Base-by-base conservation (phyloP, 2,113 vertebrate genomes). In the Myrmecophaga tridactyla region DNA sequence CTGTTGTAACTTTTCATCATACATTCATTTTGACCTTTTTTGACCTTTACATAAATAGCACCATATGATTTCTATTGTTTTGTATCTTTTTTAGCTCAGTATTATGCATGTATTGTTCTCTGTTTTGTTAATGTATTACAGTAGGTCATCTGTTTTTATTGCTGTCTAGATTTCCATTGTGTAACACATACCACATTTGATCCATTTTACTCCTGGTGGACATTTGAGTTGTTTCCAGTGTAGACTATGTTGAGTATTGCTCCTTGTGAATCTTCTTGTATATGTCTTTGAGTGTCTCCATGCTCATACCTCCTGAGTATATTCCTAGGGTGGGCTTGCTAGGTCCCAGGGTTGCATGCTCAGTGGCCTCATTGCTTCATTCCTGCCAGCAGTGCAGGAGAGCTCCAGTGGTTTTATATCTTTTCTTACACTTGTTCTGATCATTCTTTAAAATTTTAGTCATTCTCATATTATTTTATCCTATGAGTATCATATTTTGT, bases 321-420 rank as follows among this genome's bases (percentile, higher is more conserved):
- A 25, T 41, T 62, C 29, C 14, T 46, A 6, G 3, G 10, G 34
- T 67, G 31, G 27, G 6, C 14, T 73, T 56, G 25, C 75, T 83
- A 75, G 65, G 17, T 56, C n/a, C 1, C 4, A 11, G 53, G 43
- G 25, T 25, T 18, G 6, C 29, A 9, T 29, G 3, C 27, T 6
- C 18, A 51, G 7, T 6, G 25, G 43, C 58, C 25, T 39, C 9
- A 1, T 11, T 8, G 27, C 70, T 2, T 3, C 41, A 23, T 20
- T 25, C 29, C 18, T 43, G n/a, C 53, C 18, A 17, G 21, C 7
- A 17, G 15, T 27, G 12, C 6, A 4, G 4, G 13, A 23, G 39
- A n/a, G 4, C 56, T n/a, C n/a, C n/a, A 1, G 14, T 12, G 21
- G 4, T 6, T 25, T 6, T 1, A 0, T 5, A 2, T 27, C 31